phyloP scores from a whole-genome alignment of 2,113 vertebrate species.

The Otocyon megalotis region DNA sequence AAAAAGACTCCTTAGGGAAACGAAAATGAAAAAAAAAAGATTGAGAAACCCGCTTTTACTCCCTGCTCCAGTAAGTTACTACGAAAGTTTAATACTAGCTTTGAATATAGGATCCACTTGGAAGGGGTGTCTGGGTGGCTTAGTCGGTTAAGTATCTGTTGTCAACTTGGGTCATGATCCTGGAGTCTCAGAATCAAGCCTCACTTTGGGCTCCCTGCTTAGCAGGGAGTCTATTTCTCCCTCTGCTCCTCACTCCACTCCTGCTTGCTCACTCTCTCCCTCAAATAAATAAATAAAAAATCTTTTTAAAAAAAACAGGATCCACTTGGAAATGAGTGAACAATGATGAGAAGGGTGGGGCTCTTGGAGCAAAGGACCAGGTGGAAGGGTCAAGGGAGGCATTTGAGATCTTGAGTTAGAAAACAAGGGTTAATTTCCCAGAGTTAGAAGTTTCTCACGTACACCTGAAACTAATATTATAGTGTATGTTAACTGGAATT shows the following conservation, averaged over 20 bases:
- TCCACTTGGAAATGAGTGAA: background rate
- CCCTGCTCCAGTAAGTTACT: background rate
- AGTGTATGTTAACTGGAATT: too few species aligned
- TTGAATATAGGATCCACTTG: background rate
- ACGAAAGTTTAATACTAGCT: background rate
- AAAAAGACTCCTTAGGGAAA: background rate
- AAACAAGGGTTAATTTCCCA: background rate
- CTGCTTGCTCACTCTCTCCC: too few species aligned
- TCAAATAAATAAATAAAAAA: too few species aligned
- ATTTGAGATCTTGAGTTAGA: background rate
- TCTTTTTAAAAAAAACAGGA: background rate
- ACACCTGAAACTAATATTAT: too few species aligned
- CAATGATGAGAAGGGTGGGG: background rate
- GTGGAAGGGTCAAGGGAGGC: background rate
- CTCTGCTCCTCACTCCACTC: too few species aligned
- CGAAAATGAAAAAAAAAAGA: background rate
- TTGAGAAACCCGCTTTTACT: background rate
- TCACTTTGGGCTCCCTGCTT: too few species aligned
- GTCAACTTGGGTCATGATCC: too few species aligned
- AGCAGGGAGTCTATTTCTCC: too few species aligned
- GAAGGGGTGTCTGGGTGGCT: too few species aligned
- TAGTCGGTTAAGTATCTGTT: too few species aligned
- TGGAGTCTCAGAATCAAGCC: too few species aligned
- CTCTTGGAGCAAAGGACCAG: background rate
- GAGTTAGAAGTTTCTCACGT: too few species aligned